Evolutionary conservation across 2,888 invertebrate species (phyloP).

Genomic region (Synergus laeviventris): DNA sequence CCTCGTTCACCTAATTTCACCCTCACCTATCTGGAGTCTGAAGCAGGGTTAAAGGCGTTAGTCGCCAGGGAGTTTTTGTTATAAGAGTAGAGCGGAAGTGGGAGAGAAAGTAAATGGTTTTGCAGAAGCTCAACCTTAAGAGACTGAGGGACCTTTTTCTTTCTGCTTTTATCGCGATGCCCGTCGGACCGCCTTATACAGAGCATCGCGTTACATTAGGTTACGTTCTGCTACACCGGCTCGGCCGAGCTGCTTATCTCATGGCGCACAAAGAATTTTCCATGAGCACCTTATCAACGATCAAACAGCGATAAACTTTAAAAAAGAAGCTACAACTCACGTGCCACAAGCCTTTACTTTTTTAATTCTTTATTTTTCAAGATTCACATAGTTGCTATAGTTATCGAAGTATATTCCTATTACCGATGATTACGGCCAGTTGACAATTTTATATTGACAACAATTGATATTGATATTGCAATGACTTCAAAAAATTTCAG

Average conservation of each 20-base stretch:
- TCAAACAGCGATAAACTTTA: constrained; percentile 65
- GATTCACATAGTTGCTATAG: neutral
- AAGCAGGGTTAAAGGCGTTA: neutral
- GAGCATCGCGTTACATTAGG: constrained; percentile 20
- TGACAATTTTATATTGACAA: too few species aligned
- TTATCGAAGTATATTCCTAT: too few species aligned
- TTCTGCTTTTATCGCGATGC: constrained; percentile 28
- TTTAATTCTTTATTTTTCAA: neutral
- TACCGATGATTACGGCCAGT: too few species aligned
- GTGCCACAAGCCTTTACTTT: neutral
- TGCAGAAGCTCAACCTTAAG: constrained; percentile 27
- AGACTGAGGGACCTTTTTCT: constrained; percentile 27
- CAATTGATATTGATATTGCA: too few species aligned
- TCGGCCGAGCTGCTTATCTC: constrained; percentile 36
- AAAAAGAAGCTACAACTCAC: constrained; percentile 9
- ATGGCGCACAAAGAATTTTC: constrained; percentile 57
- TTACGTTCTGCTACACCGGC: constrained; percentile 26
- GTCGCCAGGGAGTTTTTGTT: constrained; percentile 8
- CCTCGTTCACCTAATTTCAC: constrained; percentile 7
- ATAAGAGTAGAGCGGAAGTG: neutral
- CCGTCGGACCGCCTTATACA: constrained; percentile 9
- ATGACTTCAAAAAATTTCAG: too few species aligned
- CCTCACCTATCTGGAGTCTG: neutral
- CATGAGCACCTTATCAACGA: constrained; percentile 61
- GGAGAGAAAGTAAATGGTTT: constrained; percentile 30